Evolutionary conservation across 2,888 invertebrate genomes (phyloP).

Genomic region (Fissipunctia ypsillon): DNA sequence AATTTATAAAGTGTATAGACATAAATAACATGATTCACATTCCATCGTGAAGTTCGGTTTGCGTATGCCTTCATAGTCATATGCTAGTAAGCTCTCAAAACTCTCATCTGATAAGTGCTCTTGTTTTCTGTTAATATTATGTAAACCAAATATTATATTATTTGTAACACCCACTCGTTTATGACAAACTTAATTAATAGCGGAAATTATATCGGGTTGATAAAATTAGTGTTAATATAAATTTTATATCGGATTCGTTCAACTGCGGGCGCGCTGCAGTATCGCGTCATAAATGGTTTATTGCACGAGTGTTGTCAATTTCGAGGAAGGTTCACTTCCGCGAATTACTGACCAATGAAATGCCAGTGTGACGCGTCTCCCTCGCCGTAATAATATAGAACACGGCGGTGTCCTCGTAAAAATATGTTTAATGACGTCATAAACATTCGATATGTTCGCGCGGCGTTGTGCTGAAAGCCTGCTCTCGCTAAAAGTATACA

Average conservation of each 20-base stretch:
- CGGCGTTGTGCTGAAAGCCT: conserved; percentile 81
- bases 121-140: conserved; percentile 1
- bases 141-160: conserved; percentile 35
- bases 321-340: conserved; percentile 81
- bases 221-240: conserved; percentile 75
- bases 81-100: not conserved
- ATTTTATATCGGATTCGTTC: conserved; percentile 72
- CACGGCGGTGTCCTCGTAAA: conserved; percentile 88
- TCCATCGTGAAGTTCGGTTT: not conserved
- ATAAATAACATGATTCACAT: not conserved
- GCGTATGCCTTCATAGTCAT: not conserved
- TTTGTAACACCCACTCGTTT: conserved; percentile 30
- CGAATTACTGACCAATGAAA: conserved; percentile 85
- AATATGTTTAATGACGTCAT: conserved; percentile 90
- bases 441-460: conserved; percentile 87
- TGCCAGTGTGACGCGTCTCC: conserved; percentile 76
- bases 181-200: conserved; percentile 48
- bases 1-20: not conserved
- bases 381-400: conserved; percentile 83
- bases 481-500: conserved; percentile 76
- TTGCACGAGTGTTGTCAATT: conserved; percentile 83
- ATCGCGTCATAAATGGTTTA: conserved; percentile 79
- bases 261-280: conserved; percentile 74
- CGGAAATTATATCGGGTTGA: conserved; percentile 65
- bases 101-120: not conserved